Evolutionary conservation across 2,797 vertebrate species (phyloP), one percentile per base, ranked within the genome.

Genomic region (Numenius phaeopus): DNA sequence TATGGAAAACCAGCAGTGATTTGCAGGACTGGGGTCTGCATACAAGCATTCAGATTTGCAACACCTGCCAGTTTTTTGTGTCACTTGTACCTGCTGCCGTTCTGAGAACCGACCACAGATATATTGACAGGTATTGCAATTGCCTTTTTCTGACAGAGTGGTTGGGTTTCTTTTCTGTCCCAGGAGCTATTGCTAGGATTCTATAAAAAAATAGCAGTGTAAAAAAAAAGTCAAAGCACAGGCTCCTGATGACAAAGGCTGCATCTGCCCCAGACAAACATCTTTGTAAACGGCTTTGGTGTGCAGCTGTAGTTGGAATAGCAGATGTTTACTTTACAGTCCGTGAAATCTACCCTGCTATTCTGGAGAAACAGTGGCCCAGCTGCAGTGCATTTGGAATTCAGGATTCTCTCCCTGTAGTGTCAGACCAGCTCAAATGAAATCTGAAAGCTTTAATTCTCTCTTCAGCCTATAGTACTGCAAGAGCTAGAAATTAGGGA

Each of bases 321-420:
- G 93, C 97, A 97, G 94, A 91, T 95, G 83, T 87, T 96, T 95
- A 83, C 72, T 93, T 87, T 91, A 76, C 47, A 90, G n/a, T 87
- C 88, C 92, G 55, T 90, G 62, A 91, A 94, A 94, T 93, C 80
- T 90, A 64, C 50, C 92, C 65, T 14, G 32, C 89, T 94, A 64
- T 94, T 58, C 20, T 32, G n/a, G 54, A 57, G 82, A 94, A 92
- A 79, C 22, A 39, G 14, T 78, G 58, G 47, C 44, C 34, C 90
- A 70, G 58, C 21, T 75, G n/a, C 24, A 70, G 34, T 34, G 34
- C 30, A 10, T 80, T 95, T 46, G 62, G 30, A 82, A 70, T 88
- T 93, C 79, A 61, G 18, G 58, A 72, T 85, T 85, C 21, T 82
- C 34, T 52, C 1, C 1, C 54, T 47, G 26, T 22, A 59, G n/a